Conservation (phyloP, 1,140 invertebrate species). For the Dinothrombium tinctorium region DNA sequence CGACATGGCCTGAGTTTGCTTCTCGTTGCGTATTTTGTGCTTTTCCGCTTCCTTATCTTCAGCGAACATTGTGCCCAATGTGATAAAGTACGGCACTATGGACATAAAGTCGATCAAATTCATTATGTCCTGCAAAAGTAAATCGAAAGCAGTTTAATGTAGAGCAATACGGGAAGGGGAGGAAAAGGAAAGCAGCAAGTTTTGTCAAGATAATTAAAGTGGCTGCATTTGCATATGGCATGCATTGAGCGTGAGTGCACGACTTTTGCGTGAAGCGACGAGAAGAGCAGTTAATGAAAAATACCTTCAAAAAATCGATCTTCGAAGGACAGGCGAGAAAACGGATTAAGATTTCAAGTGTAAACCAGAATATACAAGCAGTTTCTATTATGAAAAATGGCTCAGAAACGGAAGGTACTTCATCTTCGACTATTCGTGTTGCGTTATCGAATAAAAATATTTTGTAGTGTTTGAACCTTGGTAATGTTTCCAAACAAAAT, state of each 20-base stretch:
- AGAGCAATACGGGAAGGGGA: constrained; percentile 82
- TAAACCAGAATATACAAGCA: constrained; percentile 58
- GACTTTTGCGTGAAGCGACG: too few species aligned
- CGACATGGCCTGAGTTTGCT: constrained; percentile 47
- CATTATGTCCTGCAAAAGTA: constrained; percentile 59
- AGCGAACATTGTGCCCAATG: constrained; percentile 87
- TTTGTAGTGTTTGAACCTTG: constrained; percentile 97
- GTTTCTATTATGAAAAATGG: constrained; percentile 94
- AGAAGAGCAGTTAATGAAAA: too few species aligned
- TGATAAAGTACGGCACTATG: constrained; percentile 99
- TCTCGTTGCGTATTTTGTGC: not conserved
- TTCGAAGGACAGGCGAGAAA: constrained; percentile 96
- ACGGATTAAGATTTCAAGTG: constrained; percentile 90
- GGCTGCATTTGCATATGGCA: too few species aligned
- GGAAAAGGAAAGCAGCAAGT: not conserved
- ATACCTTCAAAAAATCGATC: constrained; percentile 65
- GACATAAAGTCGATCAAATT: constrained; percentile 99
- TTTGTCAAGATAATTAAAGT: too few species aligned
- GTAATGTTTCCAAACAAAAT: constrained; percentile 97
- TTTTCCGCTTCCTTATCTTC: constrained; percentile 49
- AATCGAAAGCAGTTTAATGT: too few species aligned
- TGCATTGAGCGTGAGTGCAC: too few species aligned
- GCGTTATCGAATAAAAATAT: constrained; percentile 72
- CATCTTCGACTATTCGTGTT: constrained; percentile 79
- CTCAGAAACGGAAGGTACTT: constrained; percentile 83